phyloP scores from a whole-genome alignment of 2,797 vertebrate genomes.

The Alfaro cultratus region DNA sequence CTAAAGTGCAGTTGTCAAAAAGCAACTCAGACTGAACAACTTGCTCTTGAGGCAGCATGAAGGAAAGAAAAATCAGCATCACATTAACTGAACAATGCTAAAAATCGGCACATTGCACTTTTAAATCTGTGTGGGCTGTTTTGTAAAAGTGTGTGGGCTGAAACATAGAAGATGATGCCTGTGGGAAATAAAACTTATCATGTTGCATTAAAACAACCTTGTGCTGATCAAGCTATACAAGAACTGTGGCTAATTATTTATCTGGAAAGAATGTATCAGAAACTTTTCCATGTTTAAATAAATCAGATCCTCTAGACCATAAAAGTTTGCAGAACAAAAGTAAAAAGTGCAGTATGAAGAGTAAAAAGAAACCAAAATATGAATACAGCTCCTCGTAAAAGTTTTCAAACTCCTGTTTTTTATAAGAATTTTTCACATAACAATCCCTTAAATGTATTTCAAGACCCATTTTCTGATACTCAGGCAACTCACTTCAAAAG shows the following conservation, averaged over 20 bases:
- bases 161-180: conserved; percentile 12
- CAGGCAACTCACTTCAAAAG: background rate
- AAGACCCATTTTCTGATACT: background rate
- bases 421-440: background rate
- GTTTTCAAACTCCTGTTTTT: background rate
- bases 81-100: background rate
- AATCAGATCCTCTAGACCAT: background rate
- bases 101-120: conserved; percentile 4
- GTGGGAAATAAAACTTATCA: conserved; percentile 32
- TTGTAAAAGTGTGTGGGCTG: conserved; percentile 22
- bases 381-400: background rate
- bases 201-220: conserved; percentile 3
- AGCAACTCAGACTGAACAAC: background rate
- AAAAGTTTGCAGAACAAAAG: background rate
- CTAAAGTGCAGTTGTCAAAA: background rate
- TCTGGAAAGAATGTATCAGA: background rate
- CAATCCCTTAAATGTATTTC: background rate
- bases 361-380: background rate
- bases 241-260: conserved; percentile 19
- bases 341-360: background rate
- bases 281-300: background rate
- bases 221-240: conserved; percentile 18
- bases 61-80: background rate
- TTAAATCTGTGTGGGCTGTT: conserved; percentile 12
- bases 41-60: background rate